phyloP scores from a whole-genome alignment of 2,888 invertebrate genomes.

The Drosophila anomelani region DNA sequence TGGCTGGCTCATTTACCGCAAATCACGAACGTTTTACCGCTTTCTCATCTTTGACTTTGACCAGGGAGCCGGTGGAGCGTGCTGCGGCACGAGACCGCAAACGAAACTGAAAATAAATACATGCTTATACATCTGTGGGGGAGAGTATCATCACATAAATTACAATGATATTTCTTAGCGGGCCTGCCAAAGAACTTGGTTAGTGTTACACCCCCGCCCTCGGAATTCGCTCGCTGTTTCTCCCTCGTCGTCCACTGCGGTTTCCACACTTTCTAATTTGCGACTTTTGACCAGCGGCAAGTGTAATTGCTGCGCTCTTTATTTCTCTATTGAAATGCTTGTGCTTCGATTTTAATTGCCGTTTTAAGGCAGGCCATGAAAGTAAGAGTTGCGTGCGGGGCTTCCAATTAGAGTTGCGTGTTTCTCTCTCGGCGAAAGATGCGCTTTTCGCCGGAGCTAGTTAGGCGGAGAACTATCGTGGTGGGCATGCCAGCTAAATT shows the following conservation, averaged over 20 bases:
- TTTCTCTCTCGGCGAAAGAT: conserved; percentile 3
- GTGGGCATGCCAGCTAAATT: conserved; percentile 19
- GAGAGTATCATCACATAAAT: conserved; percentile 36
- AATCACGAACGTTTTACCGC: conserved; percentile 59
- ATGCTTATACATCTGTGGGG: conserved; percentile 13
- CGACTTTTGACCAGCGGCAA: conserved; percentile 44
- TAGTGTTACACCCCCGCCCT: conserved; percentile 41
- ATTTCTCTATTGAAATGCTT: conserved; percentile 33
- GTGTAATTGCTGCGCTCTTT: conserved; percentile 37
- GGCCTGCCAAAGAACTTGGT: conserved; percentile 54
- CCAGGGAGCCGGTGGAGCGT: conserved; percentile 49
- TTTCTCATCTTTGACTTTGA: conserved; percentile 67
- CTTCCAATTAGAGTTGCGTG: conserved; percentile 45
- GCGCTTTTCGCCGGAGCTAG: conserved; percentile 11
- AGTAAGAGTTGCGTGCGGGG: conserved; percentile 74
- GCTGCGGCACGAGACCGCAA: conserved; percentile 39
- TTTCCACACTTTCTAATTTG: conserved; percentile 68
- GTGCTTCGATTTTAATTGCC: conserved; percentile 40
- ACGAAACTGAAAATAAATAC: conserved; percentile 52
- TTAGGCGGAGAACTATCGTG: conserved; percentile 1
- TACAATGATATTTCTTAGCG: conserved; percentile 47
- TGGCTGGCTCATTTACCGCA: conserved; percentile 43
- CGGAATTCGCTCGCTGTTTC: background rate
- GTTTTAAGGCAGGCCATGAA: conserved; percentile 50
- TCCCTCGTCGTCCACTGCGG: conserved; percentile 18